Conservation (phyloP, 2,888 invertebrate species). For the Willowsia nigromaculata region DNA sequence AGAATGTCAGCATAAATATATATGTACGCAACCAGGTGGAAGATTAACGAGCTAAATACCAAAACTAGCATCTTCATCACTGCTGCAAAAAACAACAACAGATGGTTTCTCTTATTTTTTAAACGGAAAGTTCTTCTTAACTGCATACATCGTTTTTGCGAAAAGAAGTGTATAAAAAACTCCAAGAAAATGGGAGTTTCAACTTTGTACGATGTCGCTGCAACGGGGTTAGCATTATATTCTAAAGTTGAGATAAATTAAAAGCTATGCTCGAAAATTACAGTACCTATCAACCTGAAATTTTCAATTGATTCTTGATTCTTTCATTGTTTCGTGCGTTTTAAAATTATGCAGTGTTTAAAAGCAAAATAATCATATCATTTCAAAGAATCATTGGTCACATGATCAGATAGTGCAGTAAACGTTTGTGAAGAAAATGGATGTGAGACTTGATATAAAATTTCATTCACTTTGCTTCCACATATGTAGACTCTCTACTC, state of each 20-base stretch:
- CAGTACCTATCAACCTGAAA: too few species aligned
- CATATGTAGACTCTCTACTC: too few species aligned
- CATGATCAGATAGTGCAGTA: background rate
- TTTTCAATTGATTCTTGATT: too few species aligned
- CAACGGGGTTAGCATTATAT: too few species aligned
- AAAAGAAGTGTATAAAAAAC: background rate
- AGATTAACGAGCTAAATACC: conserved; percentile 30
- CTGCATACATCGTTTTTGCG: background rate
- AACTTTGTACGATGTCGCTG: too few species aligned
- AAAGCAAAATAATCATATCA: background rate
- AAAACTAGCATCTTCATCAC: background rate
- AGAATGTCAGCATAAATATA: background rate
- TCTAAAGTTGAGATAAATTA: too few species aligned
- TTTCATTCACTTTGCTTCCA: background rate
- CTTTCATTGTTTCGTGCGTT: too few species aligned
- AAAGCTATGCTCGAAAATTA: too few species aligned
- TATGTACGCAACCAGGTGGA: background rate
- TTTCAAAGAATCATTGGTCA: background rate
- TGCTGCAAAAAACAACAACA: conserved; percentile 14
- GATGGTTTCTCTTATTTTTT: conserved; percentile 15
- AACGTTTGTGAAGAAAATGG: conserved; percentile 8
- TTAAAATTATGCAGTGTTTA: too few species aligned
- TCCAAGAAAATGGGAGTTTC: too few species aligned
- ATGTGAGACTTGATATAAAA: background rate
- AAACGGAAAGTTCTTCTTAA: background rate